These are phyloP conservation scores for Plebejus melissa DNA, from an alignment of 2,888 invertebrate species.

Conservation along the genomic window DNA sequence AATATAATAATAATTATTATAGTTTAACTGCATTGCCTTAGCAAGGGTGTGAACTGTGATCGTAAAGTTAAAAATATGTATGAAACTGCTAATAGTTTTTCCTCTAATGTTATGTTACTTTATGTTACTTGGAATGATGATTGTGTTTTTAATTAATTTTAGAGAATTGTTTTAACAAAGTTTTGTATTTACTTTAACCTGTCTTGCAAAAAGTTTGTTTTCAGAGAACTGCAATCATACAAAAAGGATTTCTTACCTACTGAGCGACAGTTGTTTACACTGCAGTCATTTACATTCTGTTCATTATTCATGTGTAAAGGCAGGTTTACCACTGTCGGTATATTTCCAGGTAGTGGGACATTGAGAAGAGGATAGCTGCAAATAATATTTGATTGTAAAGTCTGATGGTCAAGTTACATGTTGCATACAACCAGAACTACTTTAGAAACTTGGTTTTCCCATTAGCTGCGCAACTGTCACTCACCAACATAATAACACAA, in stretches of 20 bases:
- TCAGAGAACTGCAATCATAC: neutral
- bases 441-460: neutral
- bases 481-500: slow-evolving; percentile 90
- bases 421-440: neutral
- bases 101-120: neutral
- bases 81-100: too few relatives aligned
- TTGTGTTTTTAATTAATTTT: too few relatives aligned
- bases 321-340: slow-evolving; percentile 85
- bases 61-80: neutral
- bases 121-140: too few relatives aligned
- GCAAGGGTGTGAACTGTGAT: too few relatives aligned
- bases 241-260: slow-evolving; percentile 43
- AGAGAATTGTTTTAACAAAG: neutral
- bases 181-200: neutral
- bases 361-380: slow-evolving; percentile 89
- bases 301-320: slow-evolving; percentile 53
- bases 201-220: neutral
- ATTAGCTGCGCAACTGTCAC: slow-evolving; percentile 45
- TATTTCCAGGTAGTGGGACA: slow-evolving; percentile 93
- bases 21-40: neutral
- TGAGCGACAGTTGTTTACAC: slow-evolving; percentile 46
- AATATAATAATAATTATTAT: too few relatives aligned
- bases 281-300: slow-evolving; percentile 43
- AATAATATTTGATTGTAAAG: slow-evolving; percentile 41
- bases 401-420: neutral